Conservation (phyloP, 1,140 invertebrate species). For the Vanessa tameamea region DNA sequence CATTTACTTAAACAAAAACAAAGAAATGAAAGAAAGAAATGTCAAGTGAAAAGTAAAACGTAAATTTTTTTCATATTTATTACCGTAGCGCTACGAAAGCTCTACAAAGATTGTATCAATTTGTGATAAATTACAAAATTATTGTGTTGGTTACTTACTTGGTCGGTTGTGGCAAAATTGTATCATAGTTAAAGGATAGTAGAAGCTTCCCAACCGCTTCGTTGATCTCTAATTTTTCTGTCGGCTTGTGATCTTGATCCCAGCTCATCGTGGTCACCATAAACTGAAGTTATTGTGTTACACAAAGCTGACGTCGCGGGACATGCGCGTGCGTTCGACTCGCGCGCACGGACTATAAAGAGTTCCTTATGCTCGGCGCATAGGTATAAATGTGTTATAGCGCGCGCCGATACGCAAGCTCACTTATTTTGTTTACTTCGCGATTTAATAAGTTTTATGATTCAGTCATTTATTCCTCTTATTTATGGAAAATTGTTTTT, state of each 20-base stretch:
- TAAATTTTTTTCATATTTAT: neutral
- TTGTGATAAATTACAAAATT: slow-evolving; percentile 7
- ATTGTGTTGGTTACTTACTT: slow-evolving; percentile 51
- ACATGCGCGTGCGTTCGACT: slow-evolving; percentile 70
- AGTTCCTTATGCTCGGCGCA: slow-evolving; percentile 68
- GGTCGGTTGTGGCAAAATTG: slow-evolving; percentile 65
- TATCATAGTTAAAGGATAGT: slow-evolving; percentile 72
- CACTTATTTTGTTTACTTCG: slow-evolving; percentile 46
- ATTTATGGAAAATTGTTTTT: neutral
- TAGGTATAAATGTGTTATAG: slow-evolving; percentile 67
- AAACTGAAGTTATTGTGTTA: slow-evolving; percentile 26
- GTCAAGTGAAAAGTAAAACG: neutral
- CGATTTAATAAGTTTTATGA: slow-evolving; percentile 15
- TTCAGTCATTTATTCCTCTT: neutral
- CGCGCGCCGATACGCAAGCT: slow-evolving; percentile 45
- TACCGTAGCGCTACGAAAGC: slow-evolving; percentile 32
- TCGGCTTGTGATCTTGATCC: slow-evolving; percentile 55
- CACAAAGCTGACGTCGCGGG: slow-evolving; percentile 33
- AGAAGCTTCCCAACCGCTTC: slow-evolving; percentile 70
- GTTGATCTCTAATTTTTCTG: slow-evolving; percentile 69
- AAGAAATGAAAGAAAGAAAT: too few relatives aligned
- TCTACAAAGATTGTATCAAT: slow-evolving; percentile 7
- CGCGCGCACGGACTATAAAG: slow-evolving; percentile 76
- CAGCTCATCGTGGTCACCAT: slow-evolving; percentile 63
- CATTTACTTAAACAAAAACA: too few relatives aligned